A percentile compares a stretch with the other conserved stretches of the same genome.
These are phyloP conservation scores for Argya squamiceps DNA, from an alignment of 2,797 vertebrate species.

Conservation along the genomic window DNA sequence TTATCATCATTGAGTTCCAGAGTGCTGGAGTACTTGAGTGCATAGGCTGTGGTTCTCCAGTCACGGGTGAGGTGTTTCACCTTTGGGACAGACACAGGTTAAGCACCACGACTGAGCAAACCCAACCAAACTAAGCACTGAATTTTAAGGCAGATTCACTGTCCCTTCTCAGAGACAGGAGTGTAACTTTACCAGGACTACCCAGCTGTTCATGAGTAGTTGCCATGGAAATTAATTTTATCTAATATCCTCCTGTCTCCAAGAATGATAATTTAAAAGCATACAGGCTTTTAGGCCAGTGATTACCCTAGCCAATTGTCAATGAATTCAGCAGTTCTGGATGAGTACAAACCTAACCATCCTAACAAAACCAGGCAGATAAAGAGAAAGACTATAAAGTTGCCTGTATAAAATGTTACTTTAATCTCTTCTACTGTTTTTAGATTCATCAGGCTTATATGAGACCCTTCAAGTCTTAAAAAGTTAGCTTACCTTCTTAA, in stretches of 20 bases:
- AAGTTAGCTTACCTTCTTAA: slow-evolving; percentile 89
- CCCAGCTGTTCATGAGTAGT: neutral
- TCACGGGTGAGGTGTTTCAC: slow-evolving; percentile 96
- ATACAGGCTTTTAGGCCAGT: neutral
- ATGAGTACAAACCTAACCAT: neutral
- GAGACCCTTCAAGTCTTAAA: neutral
- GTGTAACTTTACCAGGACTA: neutral
- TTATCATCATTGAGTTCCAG: slow-evolving; percentile 93
- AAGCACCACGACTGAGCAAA: neutral
- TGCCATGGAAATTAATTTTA: neutral
- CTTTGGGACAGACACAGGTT: slow-evolving; percentile 67
- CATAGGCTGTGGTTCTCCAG: slow-evolving; percentile 95
- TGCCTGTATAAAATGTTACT: neutral
- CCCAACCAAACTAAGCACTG: neutral
- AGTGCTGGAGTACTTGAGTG: slow-evolving; percentile 86
- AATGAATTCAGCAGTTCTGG: neutral
- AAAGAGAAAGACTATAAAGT: neutral
- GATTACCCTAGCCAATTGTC: neutral
- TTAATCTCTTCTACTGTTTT: neutral
- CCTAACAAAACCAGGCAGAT: neutral
- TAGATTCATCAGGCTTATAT: neutral
- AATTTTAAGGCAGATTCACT: neutral
- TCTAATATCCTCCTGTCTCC: neutral
- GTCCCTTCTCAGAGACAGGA: neutral
- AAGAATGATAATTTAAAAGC: neutral